Evolutionary conservation across 2,113 vertebrate genomes (phyloP), one percentile per base, ranked within the genome.

Genomic region (Arvicanthis niloticus): DNA sequence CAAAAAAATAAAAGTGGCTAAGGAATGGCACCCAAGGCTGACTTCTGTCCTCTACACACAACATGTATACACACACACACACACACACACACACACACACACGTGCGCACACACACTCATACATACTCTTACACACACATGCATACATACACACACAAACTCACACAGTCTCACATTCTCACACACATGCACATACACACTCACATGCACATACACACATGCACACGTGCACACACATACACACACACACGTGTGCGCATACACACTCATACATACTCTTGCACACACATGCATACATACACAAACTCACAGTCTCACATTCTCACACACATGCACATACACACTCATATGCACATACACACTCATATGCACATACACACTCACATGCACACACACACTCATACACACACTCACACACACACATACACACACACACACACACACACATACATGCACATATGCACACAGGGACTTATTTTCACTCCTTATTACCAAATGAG

Each of bases 401-500:
- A 9, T 11, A 51, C 51, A 51, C 51, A 51, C 51, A 51, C 51
- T 11, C 8, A 34, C 17, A 37, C 17, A 26, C 29, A 13, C 22
- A 26, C 2, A 6, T 42, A 24, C 34, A 81, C 51, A 45, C 45
- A 45, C 45, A 45, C 45, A 45, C 45, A n/a, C n/a, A 58, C 34
- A 58, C 53, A 56, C 19, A 58, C 19, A 58, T 34, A 56, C 51
- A 82, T 21, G n/a, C n/a, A 65, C n/a, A 17, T 42, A 67, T 31
- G 22, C 42, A 34, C 16, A 29, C 40, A 86, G 2, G 5, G 2
- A 51, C 94, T 94, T 65, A 93, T 91, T 94, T 95, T 96, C 92
- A 93, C 21, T 95, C 80, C 75, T 96, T 96, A 34, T 95, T 96
- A 92, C 34, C 88, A 96, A 97, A 96, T 97, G 97, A 98, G 94